A percentile compares a stretch with the other conserved stretches of the same genome.
Conservation (phyloP, 2,888 invertebrate genomes). For the Perizoma flavofasciatum region DNA sequence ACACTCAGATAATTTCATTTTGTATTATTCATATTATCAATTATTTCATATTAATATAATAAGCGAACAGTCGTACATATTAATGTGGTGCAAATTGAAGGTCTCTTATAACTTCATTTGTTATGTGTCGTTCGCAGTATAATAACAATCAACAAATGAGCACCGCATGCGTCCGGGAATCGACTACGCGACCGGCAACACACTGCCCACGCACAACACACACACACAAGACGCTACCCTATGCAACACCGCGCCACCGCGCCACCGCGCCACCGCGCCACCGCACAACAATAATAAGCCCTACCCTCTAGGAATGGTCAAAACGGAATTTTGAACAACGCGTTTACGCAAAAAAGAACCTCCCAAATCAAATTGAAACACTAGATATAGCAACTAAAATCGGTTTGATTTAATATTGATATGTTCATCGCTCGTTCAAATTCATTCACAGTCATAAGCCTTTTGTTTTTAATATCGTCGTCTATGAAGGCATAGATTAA, state of each 20-base stretch:
- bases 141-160: conserved; percentile 29
- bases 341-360: conserved; percentile 78
- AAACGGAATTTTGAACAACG: conserved; percentile 77
- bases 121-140: conserved; percentile 49
- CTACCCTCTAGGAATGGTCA: conserved; percentile 42
- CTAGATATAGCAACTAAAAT: conserved; percentile 54
- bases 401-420: conserved; percentile 66
- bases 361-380: conserved; percentile 54
- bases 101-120: conserved; percentile 48
- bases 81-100: conserved; percentile 6
- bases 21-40: neutral
- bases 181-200: neutral
- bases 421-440: conserved; percentile 71
- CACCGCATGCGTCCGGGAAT: neutral
- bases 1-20: conserved; percentile 9
- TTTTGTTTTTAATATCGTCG: conserved; percentile 23
- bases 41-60: too few relatives aligned
- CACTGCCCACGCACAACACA: neutral
- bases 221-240: neutral
- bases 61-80: neutral
- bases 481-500: conserved; percentile 48
- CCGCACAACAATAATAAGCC: conserved; percentile 44
- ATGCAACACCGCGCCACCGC: too few relatives aligned
- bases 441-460: conserved; percentile 41
- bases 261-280: too few relatives aligned